phyloP scores from a whole-genome alignment of 2,888 invertebrate species.

The Scaptomyza caliginosa region DNA sequence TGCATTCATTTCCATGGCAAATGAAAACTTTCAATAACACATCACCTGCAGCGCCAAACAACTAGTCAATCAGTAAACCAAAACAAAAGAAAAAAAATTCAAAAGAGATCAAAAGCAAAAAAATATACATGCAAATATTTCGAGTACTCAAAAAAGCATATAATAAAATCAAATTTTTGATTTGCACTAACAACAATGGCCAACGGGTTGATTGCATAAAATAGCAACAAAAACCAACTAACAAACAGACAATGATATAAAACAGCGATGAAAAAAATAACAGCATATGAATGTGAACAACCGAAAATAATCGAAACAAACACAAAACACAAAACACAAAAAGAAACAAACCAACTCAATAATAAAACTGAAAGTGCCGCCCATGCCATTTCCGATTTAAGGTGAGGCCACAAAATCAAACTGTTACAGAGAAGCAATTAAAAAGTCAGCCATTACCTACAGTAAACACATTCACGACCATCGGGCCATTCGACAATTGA shows the following conservation, averaged over 20 bases:
- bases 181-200: conserved; percentile 30
- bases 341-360: neutral
- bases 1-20: conserved; percentile 19
- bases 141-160: conserved; percentile 13
- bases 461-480: conserved; percentile 43
- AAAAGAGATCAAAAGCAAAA: neutral
- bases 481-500: conserved; percentile 7
- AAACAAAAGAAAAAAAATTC: conserved; percentile 2
- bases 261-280: conserved; percentile 14
- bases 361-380: conserved; percentile 53
- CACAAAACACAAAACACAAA: neutral
- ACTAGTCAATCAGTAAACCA: conserved; percentile 14
- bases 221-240: conserved; percentile 7
- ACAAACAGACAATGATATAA: conserved; percentile 5
- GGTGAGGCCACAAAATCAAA: conserved; percentile 45
- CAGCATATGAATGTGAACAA: conserved; percentile 41
- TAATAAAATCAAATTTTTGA: conserved; percentile 39
- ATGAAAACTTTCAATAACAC: conserved; percentile 17
- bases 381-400: conserved; percentile 35
- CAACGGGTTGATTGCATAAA: conserved; percentile 52
- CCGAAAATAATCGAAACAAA: conserved; percentile 29
- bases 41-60: conserved; percentile 30
- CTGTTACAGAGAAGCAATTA: conserved; percentile 61
- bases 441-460: conserved; percentile 58
- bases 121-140: conserved; percentile 17